A percentile compares a stretch with the other conserved stretches of the same genome.
These are phyloP conservation scores for Parus major DNA, from an alignment of 2,113 vertebrate genomes.

Conservation along the genomic window DNA sequence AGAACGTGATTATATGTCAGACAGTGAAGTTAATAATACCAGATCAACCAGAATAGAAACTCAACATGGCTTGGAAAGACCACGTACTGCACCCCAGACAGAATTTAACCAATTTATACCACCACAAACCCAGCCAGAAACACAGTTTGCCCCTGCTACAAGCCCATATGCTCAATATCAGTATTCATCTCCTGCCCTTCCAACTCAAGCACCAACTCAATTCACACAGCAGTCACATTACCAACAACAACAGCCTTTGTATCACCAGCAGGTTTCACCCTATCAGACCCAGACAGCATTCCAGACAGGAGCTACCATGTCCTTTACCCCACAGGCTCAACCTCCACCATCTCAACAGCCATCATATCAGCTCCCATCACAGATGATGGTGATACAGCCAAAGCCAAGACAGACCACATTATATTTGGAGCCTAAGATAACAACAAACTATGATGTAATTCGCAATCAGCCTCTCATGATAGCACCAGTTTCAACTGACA, in stretches of 20 bases:
- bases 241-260: conserved; percentile 89
- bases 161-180: conserved; percentile 94
- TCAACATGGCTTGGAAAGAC: conserved; percentile 87
- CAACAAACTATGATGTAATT: conserved; percentile 94
- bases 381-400: conserved; percentile 91
- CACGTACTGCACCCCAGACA: conserved; percentile 92
- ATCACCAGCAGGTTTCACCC: conserved; percentile 91
- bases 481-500: conserved; percentile 89
- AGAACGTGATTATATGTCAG: conserved; percentile 98
- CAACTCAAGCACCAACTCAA: conserved; percentile 89
- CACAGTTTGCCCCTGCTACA: conserved; percentile 88
- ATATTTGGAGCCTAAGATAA: conserved; percentile 93
- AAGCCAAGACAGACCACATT: conserved; percentile 87
- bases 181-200: conserved; percentile 84
- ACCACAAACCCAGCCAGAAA: conserved; percentile 92
- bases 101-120: conserved; percentile 94
- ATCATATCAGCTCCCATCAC: conserved; percentile 87
- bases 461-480: conserved; percentile 93
- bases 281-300: conserved; percentile 92
- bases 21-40: conserved; percentile 95
- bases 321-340: conserved; percentile 88
- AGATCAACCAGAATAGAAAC: conserved; percentile 86
- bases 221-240: conserved; percentile 92
- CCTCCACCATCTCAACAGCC: conserved; percentile 83
- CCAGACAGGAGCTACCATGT: conserved; percentile 89